A percentile compares a stretch with the other conserved stretches of the same genome.
phyloP scores from a whole-genome alignment of 1,140 invertebrate genomes.

The Charaxes varanes region DNA sequence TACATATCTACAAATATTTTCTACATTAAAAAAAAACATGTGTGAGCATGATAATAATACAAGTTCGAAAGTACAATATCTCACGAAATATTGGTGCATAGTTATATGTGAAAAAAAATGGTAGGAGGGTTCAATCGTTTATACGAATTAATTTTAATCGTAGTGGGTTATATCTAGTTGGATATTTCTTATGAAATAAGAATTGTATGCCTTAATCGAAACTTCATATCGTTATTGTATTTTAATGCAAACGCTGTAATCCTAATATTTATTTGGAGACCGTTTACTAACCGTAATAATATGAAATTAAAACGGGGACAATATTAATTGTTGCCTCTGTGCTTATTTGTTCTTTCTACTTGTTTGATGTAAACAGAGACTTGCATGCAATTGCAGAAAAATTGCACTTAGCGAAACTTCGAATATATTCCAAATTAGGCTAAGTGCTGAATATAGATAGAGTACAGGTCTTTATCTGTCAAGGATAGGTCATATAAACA shows the following conservation, averaged over 20 bases:
- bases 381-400: no score
- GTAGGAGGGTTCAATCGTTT: constrained; percentile 9
- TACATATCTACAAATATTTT: no score
- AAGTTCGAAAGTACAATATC: constrained; percentile 23
- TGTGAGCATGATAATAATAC: constrained; percentile 25
- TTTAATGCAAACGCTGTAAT: constrained; percentile 51
- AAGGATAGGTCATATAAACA: no score
- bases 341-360: no score
- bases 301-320: no score
- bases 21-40: no score
- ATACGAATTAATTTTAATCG: constrained; percentile 8
- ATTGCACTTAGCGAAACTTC: no score
- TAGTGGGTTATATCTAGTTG: constrained; percentile 7
- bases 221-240: constrained; percentile 72
- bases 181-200: constrained; percentile 68
- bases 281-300: constrained; percentile 19
- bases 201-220: constrained; percentile 67
- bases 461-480: no score
- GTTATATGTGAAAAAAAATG: constrained; percentile 11
- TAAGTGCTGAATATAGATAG: no score
- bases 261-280: constrained; percentile 21
- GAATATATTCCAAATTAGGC: no score
- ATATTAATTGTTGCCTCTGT: no score
- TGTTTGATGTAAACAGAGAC: no score
- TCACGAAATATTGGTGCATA: constrained; percentile 20